A percentile compares a stretch with the other conserved stretches of the same genome.
Conservation (phyloP, 2,113 vertebrate genomes). For the Cyprinus carpio region DNA sequence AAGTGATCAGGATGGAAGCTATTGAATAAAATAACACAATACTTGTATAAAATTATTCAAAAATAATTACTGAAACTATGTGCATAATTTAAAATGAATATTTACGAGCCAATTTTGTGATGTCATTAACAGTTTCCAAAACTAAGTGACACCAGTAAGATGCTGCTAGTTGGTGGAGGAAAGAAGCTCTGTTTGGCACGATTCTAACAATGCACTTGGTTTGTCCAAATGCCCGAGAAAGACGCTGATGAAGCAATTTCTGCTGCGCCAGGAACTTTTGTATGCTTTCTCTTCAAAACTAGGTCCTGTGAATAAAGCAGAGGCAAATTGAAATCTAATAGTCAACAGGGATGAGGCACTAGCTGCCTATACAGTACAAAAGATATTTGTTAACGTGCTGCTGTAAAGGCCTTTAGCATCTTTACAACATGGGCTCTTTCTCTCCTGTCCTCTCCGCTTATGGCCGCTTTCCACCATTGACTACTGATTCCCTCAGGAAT, state of each 20-base stretch:
- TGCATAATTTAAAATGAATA: background rate
- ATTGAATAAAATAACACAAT: no score
- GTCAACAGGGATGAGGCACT: background rate
- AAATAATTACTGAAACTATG: background rate
- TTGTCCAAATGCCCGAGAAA: constrained; percentile 41
- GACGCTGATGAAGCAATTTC: constrained; percentile 58
- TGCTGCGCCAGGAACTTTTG: constrained; percentile 48
- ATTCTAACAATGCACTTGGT: background rate
- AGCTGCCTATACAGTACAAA: constrained; percentile 2
- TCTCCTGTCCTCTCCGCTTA: constrained; percentile 9
- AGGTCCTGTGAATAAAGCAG: constrained; percentile 29
- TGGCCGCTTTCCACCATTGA: constrained; percentile 26
- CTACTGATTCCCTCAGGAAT: constrained; percentile 27
- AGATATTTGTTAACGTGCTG: constrained; percentile 18
- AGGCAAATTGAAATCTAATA: constrained; percentile 51
- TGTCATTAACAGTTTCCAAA: background rate
- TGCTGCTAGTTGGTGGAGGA: background rate
- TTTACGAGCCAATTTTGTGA: background rate
- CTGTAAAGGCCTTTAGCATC: constrained; percentile 7
- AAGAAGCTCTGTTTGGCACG: background rate
- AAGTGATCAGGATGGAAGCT: background rate
- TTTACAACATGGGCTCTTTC: background rate
- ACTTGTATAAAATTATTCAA: no score
- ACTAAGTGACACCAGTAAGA: background rate
- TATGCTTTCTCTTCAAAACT: constrained; percentile 59